phyloP scores from a whole-genome alignment of 2,888 invertebrate genomes.

The Mythimna pallens region DNA sequence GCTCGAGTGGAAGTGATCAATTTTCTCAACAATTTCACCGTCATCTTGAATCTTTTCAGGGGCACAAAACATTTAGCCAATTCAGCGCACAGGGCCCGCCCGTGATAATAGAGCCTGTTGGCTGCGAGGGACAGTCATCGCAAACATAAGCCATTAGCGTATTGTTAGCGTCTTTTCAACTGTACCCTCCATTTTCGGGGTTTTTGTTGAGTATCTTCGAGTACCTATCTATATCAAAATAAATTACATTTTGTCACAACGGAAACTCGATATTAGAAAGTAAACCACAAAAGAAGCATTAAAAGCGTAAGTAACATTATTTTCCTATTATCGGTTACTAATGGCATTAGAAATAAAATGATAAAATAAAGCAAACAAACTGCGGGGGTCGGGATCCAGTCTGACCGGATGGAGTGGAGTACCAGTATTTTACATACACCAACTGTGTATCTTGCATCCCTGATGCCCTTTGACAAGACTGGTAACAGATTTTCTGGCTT shows the following conservation, averaged over 20 bases:
- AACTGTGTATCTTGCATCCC: no score
- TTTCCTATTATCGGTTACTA: conserved; percentile 10
- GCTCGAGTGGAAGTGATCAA: conserved; percentile 88
- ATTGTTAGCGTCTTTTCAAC: conserved; percentile 85
- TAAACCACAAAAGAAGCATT: conserved; percentile 31
- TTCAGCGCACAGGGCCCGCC: conserved; percentile 86
- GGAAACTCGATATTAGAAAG: conserved; percentile 45
- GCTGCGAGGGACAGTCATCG: conserved; percentile 86
- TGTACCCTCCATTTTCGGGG: conserved; percentile 77
- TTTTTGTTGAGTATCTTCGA: conserved; percentile 76
- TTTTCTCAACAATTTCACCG: conserved; percentile 90
- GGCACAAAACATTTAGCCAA: conserved; percentile 89
- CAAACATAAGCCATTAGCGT: conserved; percentile 89
- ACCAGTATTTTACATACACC: no score
- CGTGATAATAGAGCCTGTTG: conserved; percentile 88
- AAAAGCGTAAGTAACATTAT: conserved; percentile 17
- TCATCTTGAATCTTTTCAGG: conserved; percentile 89
- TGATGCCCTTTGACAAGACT: no score
- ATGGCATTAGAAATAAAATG: conserved; percentile 5
- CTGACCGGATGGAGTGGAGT: no score
- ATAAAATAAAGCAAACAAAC: no score
- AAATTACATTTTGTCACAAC: conserved; percentile 61
- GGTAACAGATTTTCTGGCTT: no score
- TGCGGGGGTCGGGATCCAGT: no score
- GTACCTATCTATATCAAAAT: conserved; percentile 67